phyloP scores from a whole-genome alignment of 2,888 invertebrate genomes.

The Hanleya hanleyi region DNA sequence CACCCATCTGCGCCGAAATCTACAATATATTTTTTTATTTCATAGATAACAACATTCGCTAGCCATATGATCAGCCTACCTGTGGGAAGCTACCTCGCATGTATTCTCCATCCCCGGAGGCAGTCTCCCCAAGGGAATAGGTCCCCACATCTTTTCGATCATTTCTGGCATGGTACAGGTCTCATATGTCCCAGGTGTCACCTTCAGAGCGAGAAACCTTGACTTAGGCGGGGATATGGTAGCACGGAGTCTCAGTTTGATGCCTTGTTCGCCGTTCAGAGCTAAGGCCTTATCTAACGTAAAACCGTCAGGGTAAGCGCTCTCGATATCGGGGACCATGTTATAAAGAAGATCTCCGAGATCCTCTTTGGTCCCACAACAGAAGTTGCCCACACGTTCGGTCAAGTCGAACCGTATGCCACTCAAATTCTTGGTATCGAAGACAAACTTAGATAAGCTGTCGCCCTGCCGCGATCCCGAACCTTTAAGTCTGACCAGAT shows the following conservation, averaged over 20 bases:
- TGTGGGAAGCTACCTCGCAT: slow-evolving; percentile 53
- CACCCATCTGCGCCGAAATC: too few species aligned
- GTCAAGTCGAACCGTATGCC: neutral
- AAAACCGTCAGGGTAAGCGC: neutral
- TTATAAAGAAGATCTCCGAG: neutral
- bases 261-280: neutral
- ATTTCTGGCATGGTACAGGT: slow-evolving; percentile 61
- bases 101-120: slow-evolving; percentile 47
- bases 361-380: neutral
- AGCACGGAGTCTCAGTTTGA: neutral
- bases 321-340: neutral
- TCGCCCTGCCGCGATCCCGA: neutral
- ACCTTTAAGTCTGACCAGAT: too few species aligned
- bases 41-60: too few species aligned
- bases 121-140: slow-evolving; percentile 45
- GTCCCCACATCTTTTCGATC: slow-evolving; percentile 52
- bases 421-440: neutral
- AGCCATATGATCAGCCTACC: too few species aligned
- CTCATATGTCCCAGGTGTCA: slow-evolving; percentile 64
- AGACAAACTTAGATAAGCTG: neutral
- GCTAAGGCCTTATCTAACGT: neutral
- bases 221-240: neutral
- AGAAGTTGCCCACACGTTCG: neutral
- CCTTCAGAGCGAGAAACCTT: slow-evolving; percentile 39
- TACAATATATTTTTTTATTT: too few species aligned